Base-by-base conservation (phyloP, 2,113 vertebrate genomes). In the Tyto alba region DNA sequence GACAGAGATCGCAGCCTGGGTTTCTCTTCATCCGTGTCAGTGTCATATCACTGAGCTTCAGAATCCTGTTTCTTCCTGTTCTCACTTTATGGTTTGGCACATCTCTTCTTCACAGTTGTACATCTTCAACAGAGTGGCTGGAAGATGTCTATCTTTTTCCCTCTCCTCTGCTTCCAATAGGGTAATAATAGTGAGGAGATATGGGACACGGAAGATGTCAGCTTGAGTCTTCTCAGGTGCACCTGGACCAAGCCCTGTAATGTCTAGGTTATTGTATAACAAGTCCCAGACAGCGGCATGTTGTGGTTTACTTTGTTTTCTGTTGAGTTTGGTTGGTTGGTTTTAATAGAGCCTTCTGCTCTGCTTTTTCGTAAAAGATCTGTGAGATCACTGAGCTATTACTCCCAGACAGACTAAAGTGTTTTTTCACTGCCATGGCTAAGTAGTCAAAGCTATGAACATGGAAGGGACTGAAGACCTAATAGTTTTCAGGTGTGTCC, bases 231-330 rank as follows among this genome's bases (percentile, higher is more conserved):
- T 73, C 76, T 69, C 30, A 30, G 18, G 16, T 36, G 41, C 6
- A 11, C 12, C 59, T 5, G 1, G 18, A 12, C 3, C 1, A 1
- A 82, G 17, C 3, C 20, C 29, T 56, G 9, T 48, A 64, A 21
- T 48, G 9, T 50, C n/a, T 30, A 34, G 3, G 5, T 67, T 63
- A n/a, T 13, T 63, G 7, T 41, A 11, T 36, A 71, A 53, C 30
- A 68, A 34, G 8, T 60, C 9, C 43, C 84, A n/a, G 10, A 86
- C 9, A 73, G 5, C 1, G 5, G 13, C 3, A 20, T 27, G 0
- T 13, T 50, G 25, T 66, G 25, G 8, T 53, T 89, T 86, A 13
- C 15, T 75, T 41, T 67, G 3, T 10, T 66, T 72, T 56, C 11
- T 76, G 8, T 23, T 40, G 5, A 5, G 17, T 68, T 75, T 57